These are phyloP conservation scores for Gymnoscopelus microlampas DNA, from an alignment of 2,797 vertebrate genomes.

Conservation along the genomic window DNA sequence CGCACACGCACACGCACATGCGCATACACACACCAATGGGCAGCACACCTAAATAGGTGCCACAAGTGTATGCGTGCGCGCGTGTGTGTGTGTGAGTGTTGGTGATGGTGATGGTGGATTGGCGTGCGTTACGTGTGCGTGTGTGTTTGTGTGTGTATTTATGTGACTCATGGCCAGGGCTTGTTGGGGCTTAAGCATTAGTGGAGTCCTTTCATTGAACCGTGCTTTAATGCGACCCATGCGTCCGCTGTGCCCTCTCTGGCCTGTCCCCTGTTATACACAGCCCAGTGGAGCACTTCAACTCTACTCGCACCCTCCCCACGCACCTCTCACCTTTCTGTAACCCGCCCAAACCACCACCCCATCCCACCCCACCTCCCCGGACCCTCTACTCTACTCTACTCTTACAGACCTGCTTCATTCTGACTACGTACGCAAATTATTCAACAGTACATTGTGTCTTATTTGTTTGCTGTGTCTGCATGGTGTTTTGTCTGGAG, in stretches of 20 bases:
- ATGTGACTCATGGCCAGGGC: constrained; percentile 36
- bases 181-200: constrained; percentile 70
- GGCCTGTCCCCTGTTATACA: constrained; percentile 58
- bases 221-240: constrained; percentile 72
- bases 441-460: no score
- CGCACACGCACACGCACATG: constrained; percentile 22
- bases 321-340: constrained; percentile 35
- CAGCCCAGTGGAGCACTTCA: constrained; percentile 66
- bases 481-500: no score
- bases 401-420: constrained; percentile 28
- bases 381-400: constrained; percentile 19
- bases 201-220: constrained; percentile 74
- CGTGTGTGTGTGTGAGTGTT: neutral
- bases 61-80: neutral
- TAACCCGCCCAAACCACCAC: neutral
- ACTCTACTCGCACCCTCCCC: constrained; percentile 35
- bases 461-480: no score
- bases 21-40: constrained; percentile 8
- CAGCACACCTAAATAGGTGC: constrained; percentile 62
- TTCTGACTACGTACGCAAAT: neutral
- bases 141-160: constrained; percentile 33
- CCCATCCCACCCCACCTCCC: constrained; percentile 2
- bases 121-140: constrained; percentile 7
- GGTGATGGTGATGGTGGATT: neutral
- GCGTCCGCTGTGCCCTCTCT: constrained; percentile 50